A percentile compares a stretch with the other conserved stretches of the same genome.
Evolutionary conservation across 2,113 vertebrate genomes (phyloP).

Genomic region (Capreolus pygargus): DNA sequence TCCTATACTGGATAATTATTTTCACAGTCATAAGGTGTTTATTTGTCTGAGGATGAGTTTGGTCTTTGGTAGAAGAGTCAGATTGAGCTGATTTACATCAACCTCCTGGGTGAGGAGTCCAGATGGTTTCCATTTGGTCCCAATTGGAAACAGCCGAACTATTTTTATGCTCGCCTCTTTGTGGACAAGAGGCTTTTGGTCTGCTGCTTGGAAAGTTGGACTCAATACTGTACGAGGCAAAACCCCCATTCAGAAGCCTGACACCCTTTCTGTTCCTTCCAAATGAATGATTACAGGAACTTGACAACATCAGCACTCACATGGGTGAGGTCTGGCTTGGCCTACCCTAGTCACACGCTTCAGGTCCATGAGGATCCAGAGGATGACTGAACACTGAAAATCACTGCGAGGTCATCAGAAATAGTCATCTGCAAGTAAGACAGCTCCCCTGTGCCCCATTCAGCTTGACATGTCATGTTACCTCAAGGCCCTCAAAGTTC

Average conservation of each 20-base stretch:
- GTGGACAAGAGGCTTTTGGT: slow-evolving; percentile 18
- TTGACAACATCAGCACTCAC: neutral
- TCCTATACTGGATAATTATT: neutral
- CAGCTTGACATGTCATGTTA: neutral
- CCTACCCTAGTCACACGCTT: neutral
- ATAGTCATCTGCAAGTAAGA: neutral
- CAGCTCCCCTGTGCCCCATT: neutral
- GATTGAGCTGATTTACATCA: neutral
- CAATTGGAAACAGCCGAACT: slow-evolving; percentile 45
- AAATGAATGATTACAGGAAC: neutral
- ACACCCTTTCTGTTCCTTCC: neutral
- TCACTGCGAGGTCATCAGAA: neutral
- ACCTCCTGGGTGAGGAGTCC: neutral
- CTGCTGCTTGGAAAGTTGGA: slow-evolving; percentile 25
- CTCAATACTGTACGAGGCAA: neutral
- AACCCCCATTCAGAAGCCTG: neutral
- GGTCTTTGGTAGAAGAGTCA: slow-evolving; percentile 11
- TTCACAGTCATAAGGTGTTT: neutral
- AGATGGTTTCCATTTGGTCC: slow-evolving; percentile 61
- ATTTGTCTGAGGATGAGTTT: neutral
- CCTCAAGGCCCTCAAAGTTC: neutral
- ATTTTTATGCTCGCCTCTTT: neutral
- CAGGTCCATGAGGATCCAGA: neutral
- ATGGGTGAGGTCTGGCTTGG: neutral
- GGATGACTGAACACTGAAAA: neutral